Evolutionary conservation across 2,888 invertebrate species (phyloP).

Genomic region (Heliconius hortense): DNA sequence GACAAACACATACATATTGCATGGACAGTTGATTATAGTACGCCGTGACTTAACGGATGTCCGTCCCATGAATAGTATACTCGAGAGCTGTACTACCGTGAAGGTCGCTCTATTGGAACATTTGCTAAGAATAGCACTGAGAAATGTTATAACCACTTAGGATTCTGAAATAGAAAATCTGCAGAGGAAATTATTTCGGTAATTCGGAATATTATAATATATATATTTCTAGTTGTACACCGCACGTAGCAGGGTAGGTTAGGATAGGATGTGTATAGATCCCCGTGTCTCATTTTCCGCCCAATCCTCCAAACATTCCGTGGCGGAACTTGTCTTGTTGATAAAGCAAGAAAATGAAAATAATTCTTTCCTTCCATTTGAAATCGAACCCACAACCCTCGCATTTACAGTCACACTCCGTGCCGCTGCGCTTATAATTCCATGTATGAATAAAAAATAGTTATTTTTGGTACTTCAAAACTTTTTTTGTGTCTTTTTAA

Average conservation of each 20-base stretch:
- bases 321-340: too few relatives aligned
- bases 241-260: too few relatives aligned
- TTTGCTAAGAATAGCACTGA: constrained; percentile 14
- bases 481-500: too few relatives aligned
- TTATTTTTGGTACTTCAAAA: neutral
- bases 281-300: too few relatives aligned
- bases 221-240: neutral
- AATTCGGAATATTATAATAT: neutral
- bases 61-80: constrained; percentile 1
- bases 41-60: constrained; percentile 16
- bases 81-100: neutral
- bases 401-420: neutral
- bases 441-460: neutral
- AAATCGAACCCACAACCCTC: neutral
- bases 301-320: too few relatives aligned
- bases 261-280: too few relatives aligned
- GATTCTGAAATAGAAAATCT: constrained; percentile 11
- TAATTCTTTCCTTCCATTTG: neutral
- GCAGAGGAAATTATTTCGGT: neutral
- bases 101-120: constrained; percentile 12
- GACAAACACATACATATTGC: constrained; percentile 3
- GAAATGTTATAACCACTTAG: constrained; percentile 12
- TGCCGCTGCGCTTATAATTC: neutral
- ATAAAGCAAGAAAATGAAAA: too few relatives aligned
- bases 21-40: constrained; percentile 15